Conservation (phyloP, 2,888 invertebrate species). For the Nomada fabriciana region DNA sequence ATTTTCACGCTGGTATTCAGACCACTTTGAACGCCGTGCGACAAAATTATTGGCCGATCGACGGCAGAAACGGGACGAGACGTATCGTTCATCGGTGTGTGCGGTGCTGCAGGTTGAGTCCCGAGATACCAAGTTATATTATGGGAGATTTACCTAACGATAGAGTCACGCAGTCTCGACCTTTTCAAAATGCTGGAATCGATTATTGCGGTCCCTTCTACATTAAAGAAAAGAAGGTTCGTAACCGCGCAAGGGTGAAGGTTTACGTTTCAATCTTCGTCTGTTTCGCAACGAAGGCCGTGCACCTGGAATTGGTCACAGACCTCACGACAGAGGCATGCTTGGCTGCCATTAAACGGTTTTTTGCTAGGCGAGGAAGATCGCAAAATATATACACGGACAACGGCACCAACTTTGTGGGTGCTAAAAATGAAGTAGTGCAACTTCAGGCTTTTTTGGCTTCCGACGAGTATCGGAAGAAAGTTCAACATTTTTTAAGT, state of each 20-base stretch:
- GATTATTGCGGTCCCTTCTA: no score
- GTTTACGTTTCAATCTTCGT: no score
- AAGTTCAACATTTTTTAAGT: neutral
- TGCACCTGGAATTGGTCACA: no score
- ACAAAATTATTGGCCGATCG: constrained; percentile 1
- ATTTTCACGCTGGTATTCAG: neutral
- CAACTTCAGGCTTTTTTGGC: neutral
- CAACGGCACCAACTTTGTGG: neutral
- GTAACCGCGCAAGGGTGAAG: no score
- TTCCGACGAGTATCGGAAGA: neutral
- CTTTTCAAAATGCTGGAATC: no score
- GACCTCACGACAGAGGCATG: no score
- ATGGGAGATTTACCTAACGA: constrained; percentile 10
- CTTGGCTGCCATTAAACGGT: no score
- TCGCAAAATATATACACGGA: no score
- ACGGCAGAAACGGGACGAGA: neutral
- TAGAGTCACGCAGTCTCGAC: neutral
- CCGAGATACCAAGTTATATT: neutral
- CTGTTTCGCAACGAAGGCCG: no score
- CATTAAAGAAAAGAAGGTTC: no score
- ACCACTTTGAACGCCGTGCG: neutral
- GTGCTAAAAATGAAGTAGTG: neutral
- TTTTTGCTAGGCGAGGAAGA: no score
- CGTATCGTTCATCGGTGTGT: neutral
- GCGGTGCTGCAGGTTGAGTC: neutral